Conservation (phyloP, 2,113 vertebrate genomes). For the Sander lucioperca region DNA sequence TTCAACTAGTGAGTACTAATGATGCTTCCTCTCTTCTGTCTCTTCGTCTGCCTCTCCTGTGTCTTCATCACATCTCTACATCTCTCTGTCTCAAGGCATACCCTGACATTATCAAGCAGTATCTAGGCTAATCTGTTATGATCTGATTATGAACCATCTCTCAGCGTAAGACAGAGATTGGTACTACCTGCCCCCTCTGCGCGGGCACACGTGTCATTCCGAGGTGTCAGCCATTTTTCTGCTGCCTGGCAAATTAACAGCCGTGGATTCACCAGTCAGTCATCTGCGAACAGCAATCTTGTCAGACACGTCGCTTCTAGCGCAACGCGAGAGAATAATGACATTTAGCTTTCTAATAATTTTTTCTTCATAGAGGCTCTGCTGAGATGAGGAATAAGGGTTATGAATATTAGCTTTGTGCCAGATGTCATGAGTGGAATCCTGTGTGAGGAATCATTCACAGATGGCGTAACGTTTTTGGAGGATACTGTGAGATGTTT, state of each 20-base stretch:
- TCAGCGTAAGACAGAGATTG: slow-evolving; percentile 75
- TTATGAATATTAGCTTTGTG: slow-evolving; percentile 77
- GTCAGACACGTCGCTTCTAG: slow-evolving; percentile 60
- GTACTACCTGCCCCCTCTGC: slow-evolving; percentile 83
- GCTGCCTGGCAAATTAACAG: slow-evolving; percentile 90
- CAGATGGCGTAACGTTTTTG: slow-evolving; percentile 86
- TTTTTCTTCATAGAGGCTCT: slow-evolving; percentile 38
- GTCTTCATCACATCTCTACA: slow-evolving; percentile 59
- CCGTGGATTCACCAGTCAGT: slow-evolving; percentile 86
- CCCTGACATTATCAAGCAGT: slow-evolving; percentile 85
- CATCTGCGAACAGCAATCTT: slow-evolving; percentile 83
- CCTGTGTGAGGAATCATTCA: slow-evolving; percentile 86
- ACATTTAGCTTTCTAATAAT: slow-evolving; percentile 70
- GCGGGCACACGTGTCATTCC: slow-evolving; percentile 62
- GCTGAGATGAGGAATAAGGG: slow-evolving; percentile 51
- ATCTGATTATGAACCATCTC: slow-evolving; percentile 83
- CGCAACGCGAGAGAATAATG: slow-evolving; percentile 52
- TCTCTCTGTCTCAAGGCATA: slow-evolving; percentile 81
- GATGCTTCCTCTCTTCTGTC: slow-evolving; percentile 19
- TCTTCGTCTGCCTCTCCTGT: slow-evolving; percentile 21
- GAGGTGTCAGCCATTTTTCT: slow-evolving; percentile 91
- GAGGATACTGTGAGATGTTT: slow-evolving; percentile 91
- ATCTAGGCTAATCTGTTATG: slow-evolving; percentile 87
- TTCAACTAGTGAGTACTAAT: slow-evolving; percentile 31
- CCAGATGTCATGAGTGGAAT: slow-evolving; percentile 85